A percentile compares a stretch with the other conserved stretches of the same genome.
Conservation (phyloP, 2,888 invertebrate genomes). For the Litoditis marina region DNA sequence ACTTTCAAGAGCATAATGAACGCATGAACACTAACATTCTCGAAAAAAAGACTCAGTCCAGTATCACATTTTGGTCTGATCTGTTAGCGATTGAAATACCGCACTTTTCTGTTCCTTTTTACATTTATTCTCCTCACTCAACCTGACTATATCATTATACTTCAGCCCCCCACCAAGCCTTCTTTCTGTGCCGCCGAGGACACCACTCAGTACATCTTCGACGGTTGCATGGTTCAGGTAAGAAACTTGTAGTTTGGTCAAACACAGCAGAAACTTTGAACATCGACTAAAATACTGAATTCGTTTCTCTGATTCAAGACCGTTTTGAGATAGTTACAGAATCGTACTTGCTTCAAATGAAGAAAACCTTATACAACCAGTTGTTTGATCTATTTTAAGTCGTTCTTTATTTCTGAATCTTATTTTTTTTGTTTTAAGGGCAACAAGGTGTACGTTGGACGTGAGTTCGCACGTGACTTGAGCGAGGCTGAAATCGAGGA, state of each 20-base stretch:
- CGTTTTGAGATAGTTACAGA: background rate
- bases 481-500: constrained; percentile 44
- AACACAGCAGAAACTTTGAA: background rate
- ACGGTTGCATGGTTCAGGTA: constrained; percentile 55
- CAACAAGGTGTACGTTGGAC: constrained; percentile 58
- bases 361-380: constrained; percentile 11
- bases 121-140: too few species aligned
- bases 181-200: constrained; percentile 57
- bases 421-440: constrained; percentile 33
- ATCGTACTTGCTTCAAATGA: background rate
- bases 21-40: too few species aligned
- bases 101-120: too few species aligned
- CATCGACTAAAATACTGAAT: background rate
- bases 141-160: constrained; percentile 9
- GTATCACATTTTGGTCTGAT: too few species aligned
- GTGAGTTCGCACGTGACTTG: constrained; percentile 55
- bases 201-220: constrained; percentile 60
- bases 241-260: background rate
- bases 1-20: too few species aligned
- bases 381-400: background rate
- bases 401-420: background rate
- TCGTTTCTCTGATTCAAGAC: background rate
- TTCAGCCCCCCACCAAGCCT: constrained; percentile 51
- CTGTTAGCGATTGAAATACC: too few species aligned
- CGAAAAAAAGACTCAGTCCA: too few species aligned